Evolutionary conservation across 2,113 vertebrate genomes (phyloP), one percentile per base, ranked within the genome.

Genomic region (Lepus americanus): DNA sequence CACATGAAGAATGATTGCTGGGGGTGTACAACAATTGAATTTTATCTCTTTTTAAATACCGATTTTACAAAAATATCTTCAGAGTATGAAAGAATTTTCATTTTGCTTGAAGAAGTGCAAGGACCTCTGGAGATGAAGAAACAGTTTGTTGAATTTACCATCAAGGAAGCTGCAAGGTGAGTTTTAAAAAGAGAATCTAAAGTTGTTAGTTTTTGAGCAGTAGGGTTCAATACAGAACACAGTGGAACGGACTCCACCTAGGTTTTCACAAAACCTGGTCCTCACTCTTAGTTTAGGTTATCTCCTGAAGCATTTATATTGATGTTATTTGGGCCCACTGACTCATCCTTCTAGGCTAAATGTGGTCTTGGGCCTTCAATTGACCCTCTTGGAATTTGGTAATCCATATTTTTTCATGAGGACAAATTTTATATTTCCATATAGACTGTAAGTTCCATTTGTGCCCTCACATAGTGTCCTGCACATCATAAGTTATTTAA

Each of bases 151-250:
- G 99, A 99, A 97, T 99, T 99, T 94, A 99, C 99, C 87, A 99
- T 99, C 98, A 99, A 99, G 98, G 99, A 99, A 98, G 99, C 99
- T 84, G 98, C 99, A 97, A 99, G 99, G 99, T 99, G 97, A 94
- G 98, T 97, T 44, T 87, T 94, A 70, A 93, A 67, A 33, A 72
- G 49, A 29, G 87, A 16, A 17, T 78, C 22, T 67, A 36, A 5
- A 6, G 44, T 66, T 63, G 16, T 69, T 78, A n/a, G 29, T 13
- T 55, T 95, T 67, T 44, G 31, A 84, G 31, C 53, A 51, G 20
- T 67, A 36, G 22, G n/a, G 64, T 61, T 49, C 13, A 66, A 4
- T 11, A 23, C 19, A 80, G 36, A 67, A 73, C 4, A 78, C 16
- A 81, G 22, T 81, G 6, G 25, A 29, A 69, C 9, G 49, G 23